Conservation (phyloP, 2,113 vertebrate genomes). For the Ceuthmochares aereus region DNA sequence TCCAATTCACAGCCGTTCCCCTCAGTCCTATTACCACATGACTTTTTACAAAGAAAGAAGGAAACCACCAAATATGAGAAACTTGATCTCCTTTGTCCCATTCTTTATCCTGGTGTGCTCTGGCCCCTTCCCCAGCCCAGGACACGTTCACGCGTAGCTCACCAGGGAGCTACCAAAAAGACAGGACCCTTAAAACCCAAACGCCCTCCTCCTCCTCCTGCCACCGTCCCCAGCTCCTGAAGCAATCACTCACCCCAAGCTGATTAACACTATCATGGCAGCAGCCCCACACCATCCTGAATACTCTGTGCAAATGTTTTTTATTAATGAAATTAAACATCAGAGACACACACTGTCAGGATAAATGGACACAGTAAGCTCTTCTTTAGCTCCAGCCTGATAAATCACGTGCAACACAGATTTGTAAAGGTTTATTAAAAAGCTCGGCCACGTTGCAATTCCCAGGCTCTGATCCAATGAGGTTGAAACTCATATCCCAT, state of each 20-base stretch:
- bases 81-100: fast-evolving
- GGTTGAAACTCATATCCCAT: conserved; percentile 19
- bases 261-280: neutral
- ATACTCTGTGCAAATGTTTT: neutral
- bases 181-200: neutral
- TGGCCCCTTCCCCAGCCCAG: neutral
- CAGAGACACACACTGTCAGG: neutral
- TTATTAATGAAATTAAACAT: neutral
- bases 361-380: neutral
- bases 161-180: fast-evolving
- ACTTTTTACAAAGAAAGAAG: neutral
- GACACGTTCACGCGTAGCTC: fast-evolving
- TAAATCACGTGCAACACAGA: neutral
- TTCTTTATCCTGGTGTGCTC: fast-evolving
- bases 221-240: neutral
- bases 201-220: neutral
- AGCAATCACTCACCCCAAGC: neutral
- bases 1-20: no score
- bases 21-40: no score
- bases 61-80: neutral
- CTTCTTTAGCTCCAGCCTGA: neutral
- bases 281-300: neutral
- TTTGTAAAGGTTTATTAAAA: conserved; percentile 5
- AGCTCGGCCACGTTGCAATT: conserved; percentile 11
- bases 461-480: conserved; percentile 49